A percentile compares a stretch with the other conserved stretches of the same genome.
Conservation (phyloP, 1,140 invertebrate genomes). For the Drosophila simulans region DNA sequence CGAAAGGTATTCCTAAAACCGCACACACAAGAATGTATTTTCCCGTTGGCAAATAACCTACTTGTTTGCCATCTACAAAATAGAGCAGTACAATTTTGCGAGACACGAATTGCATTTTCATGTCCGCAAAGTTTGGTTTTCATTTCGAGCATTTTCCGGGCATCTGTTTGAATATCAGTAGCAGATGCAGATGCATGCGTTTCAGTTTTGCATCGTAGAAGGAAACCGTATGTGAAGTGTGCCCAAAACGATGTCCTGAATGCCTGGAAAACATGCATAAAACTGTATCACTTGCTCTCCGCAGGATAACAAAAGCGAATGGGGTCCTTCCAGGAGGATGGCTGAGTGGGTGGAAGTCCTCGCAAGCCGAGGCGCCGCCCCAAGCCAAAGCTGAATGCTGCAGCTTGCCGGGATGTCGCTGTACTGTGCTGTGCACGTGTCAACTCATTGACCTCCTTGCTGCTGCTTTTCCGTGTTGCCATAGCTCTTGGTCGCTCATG, state of each 20-base stretch:
- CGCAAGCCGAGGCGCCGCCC: slow-evolving; percentile 37
- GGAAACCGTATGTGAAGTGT: slow-evolving; percentile 11
- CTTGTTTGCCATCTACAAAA: slow-evolving; percentile 22
- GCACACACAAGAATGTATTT: neutral
- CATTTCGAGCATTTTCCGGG: slow-evolving; percentile 17
- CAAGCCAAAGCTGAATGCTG: slow-evolving; percentile 26
- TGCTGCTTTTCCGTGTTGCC: slow-evolving; percentile 15
- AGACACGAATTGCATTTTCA: slow-evolving; percentile 39
- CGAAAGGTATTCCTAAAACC: neutral
- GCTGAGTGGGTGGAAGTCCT: slow-evolving; percentile 8
- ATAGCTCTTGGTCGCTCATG: slow-evolving; percentile 10
- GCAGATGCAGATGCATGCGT: slow-evolving; percentile 25
- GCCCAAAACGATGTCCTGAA: slow-evolving; percentile 37
- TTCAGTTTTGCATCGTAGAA: slow-evolving; percentile 11
- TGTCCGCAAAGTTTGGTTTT: slow-evolving; percentile 40
- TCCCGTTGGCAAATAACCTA: neutral
- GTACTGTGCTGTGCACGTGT: slow-evolving; percentile 40
- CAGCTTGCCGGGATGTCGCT: slow-evolving; percentile 26
- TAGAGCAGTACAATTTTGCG: slow-evolving; percentile 27
- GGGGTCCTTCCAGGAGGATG: neutral
- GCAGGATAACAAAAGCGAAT: slow-evolving; percentile 27
- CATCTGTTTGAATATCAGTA: slow-evolving; percentile 11
- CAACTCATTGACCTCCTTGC: slow-evolving; percentile 64
- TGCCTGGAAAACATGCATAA: slow-evolving; percentile 63
- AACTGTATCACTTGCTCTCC: slow-evolving; percentile 60